phyloP scores from a whole-genome alignment of 2,113 vertebrate species.

The Labeo catla region DNA sequence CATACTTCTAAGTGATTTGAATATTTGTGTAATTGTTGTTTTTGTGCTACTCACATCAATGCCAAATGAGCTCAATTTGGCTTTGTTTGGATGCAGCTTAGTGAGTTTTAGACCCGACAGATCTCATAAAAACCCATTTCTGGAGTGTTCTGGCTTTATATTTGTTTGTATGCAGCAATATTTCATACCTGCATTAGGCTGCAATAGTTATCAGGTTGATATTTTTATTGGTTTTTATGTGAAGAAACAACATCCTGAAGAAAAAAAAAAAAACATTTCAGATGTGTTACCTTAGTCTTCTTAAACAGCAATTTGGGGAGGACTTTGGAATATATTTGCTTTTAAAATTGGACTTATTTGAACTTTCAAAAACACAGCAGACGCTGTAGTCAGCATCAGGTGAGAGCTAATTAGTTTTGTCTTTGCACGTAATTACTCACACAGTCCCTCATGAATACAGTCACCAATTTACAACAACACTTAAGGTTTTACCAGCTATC shows the following conservation, averaged over 20 bases:
- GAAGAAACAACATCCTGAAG: not conserved
- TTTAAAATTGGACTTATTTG: not conserved
- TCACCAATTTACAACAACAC: slow-evolving; percentile 1
- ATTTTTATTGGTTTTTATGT: not conserved
- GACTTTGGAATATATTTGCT: not conserved
- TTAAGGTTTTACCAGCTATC: not conserved
- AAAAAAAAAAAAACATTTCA: not conserved
- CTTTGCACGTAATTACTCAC: not conserved
- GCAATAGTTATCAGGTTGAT: not conserved
- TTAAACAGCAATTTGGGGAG: not conserved
- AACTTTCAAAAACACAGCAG: not conserved
- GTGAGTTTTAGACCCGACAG: not conserved
- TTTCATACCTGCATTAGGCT: not conserved
- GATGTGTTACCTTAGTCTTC: not conserved
- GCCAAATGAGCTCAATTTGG: not conserved
- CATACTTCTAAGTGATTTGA: not conserved
- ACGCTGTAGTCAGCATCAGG: not conserved
- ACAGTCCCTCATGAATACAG: not conserved
- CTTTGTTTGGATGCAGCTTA: not conserved
- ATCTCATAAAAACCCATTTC: not conserved
- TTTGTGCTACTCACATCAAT: not conserved
- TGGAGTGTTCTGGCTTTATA: not conserved
- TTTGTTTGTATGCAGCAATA: not conserved
- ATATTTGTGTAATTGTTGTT: not conserved
- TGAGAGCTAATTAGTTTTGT: slow-evolving; percentile 10